phyloP scores from a whole-genome alignment of 30 jellyfish, hydroid and myxozoan genomes.

The Turritopsis dohrnii region DNA sequence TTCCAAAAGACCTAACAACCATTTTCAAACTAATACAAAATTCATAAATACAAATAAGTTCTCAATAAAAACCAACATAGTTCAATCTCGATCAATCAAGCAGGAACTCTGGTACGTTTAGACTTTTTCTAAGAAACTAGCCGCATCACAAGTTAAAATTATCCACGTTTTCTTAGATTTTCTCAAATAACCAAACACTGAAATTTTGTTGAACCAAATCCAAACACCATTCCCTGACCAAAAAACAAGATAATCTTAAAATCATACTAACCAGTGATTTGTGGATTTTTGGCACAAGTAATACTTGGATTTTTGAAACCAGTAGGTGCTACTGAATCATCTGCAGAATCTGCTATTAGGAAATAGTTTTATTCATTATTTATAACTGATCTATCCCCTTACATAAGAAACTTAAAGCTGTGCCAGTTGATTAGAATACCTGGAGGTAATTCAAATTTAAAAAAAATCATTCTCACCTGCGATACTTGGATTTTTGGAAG shows the following conservation, averaged over 20 bases:
- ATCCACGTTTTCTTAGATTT: neutral
- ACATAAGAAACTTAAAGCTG: too few relatives aligned
- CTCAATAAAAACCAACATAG: too few relatives aligned
- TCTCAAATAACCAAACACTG: neutral
- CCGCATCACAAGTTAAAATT: neutral
- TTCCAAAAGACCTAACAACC: too few relatives aligned
- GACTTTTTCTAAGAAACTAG: too few relatives aligned
- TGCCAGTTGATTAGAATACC: too few relatives aligned
- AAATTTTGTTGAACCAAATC: neutral
- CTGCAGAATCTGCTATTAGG: neutral
- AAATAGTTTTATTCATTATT: neutral
- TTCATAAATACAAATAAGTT: too few relatives aligned
- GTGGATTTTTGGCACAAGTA: neutral
- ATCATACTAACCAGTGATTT: neutral
- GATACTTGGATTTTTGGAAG: too few relatives aligned
- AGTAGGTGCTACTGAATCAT: neutral
- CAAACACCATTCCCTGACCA: neutral
- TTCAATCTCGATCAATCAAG: too few relatives aligned
- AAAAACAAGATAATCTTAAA: neutral
- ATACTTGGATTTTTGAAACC: neutral
- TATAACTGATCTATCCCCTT: too few relatives aligned
- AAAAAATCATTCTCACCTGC: too few relatives aligned
- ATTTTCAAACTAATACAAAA: neutral
- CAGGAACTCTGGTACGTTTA: too few relatives aligned
- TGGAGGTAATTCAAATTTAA: too few relatives aligned